phyloP scores from a whole-genome alignment of 1,140 invertebrate genomes.

The Scaptomyza graminum region DNA sequence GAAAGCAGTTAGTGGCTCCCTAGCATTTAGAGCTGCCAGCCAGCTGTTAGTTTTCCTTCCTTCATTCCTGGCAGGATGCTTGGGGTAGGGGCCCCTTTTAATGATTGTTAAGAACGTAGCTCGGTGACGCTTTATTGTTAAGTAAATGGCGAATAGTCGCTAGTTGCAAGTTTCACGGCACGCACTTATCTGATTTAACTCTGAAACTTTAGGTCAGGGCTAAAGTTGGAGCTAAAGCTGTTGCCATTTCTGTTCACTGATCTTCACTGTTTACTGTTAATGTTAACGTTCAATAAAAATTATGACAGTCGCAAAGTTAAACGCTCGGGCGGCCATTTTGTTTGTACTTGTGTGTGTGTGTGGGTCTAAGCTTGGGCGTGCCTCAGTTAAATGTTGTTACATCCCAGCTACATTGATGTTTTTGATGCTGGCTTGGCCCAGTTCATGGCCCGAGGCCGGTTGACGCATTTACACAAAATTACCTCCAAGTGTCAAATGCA shows the following conservation, averaged over 20 bases:
- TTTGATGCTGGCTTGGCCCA: not conserved
- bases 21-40: not conserved
- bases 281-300: conserved; percentile 70
- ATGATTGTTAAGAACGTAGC: conserved; percentile 66
- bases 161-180: conserved; percentile 42
- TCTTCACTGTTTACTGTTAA: conserved; percentile 41
- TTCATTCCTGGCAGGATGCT: not conserved
- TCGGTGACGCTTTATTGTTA: conserved; percentile 71
- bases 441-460: conserved; percentile 56
- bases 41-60: conserved; percentile 33
- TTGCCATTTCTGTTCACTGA: conserved; percentile 22
- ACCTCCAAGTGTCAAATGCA: conserved; percentile 80
- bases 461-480: conserved; percentile 81
- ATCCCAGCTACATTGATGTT: not conserved
- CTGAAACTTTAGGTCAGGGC: conserved; percentile 33
- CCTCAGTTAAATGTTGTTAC: conserved; percentile 35
- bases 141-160: conserved; percentile 77
- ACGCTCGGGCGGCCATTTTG: conserved; percentile 54
- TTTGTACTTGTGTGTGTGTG: conserved; percentile 22
- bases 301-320: conserved; percentile 77
- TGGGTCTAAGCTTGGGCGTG: conserved; percentile 27
- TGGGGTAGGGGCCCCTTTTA: conserved; percentile 12
- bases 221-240: not conserved
- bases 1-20: conserved; percentile 34
- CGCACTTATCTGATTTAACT: conserved; percentile 79